Percentiles rank a stretch among this genome's conserved stretches.
Evolutionary conservation across 2,113 vertebrate species (phyloP).

Genomic region (Irena cyanogastra): DNA sequence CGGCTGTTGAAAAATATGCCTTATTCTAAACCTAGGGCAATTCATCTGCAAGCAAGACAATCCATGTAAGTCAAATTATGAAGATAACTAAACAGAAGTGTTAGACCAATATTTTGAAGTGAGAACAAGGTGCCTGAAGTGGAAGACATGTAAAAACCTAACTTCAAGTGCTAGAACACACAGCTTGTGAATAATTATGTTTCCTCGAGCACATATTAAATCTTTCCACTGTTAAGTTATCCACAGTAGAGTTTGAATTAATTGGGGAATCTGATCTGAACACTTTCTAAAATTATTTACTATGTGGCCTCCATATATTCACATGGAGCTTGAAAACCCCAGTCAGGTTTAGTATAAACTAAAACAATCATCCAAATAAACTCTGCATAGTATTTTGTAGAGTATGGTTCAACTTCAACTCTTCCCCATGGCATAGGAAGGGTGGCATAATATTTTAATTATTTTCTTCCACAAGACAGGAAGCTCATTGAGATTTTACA

Average conservation of each 20-base stretch:
- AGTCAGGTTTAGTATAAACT: neutral
- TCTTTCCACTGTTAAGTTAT: neutral
- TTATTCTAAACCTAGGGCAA: slow-evolving; percentile 6
- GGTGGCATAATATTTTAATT: slow-evolving; percentile 9
- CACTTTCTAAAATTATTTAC: neutral
- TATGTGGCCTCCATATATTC: neutral
- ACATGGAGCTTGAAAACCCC: neutral
- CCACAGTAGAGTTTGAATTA: neutral
- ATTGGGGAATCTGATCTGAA: neutral
- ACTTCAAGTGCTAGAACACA: slow-evolving; percentile 12
- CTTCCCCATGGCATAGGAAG: slow-evolving; percentile 39
- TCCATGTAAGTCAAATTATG: neutral
- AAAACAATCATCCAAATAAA: neutral
- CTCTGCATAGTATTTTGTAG: neutral
- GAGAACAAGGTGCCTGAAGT: slow-evolving; percentile 25
- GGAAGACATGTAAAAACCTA: slow-evolving; percentile 35
- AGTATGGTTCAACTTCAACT: neutral
- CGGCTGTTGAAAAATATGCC: neutral
- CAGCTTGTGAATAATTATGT: neutral
- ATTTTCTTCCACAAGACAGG: slow-evolving; percentile 52
- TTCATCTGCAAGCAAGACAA: neutral
- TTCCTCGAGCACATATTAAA: neutral
- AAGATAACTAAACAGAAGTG: neutral
- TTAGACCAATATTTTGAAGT: slow-evolving; percentile 27
- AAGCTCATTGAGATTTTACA: slow-evolving; percentile 54